phyloP scores from a whole-genome alignment of 2,888 invertebrate genomes.

The Stenodera caucasica region DNA sequence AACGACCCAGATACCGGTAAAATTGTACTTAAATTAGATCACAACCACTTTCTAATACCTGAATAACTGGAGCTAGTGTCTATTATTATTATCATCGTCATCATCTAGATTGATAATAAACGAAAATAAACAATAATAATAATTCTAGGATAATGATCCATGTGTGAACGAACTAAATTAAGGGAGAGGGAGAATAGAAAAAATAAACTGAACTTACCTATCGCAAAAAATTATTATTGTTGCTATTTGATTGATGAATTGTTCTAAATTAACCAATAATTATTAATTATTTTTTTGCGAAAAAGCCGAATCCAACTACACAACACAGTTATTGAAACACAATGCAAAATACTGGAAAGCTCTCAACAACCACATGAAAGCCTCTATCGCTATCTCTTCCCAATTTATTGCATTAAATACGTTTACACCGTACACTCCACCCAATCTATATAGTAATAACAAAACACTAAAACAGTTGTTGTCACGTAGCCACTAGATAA shows the following conservation, averaged over 20 bases:
- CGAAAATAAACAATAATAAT: background rate
- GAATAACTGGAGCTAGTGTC: background rate
- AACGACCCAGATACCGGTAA: background rate
- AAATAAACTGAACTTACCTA: no score
- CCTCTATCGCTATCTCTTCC: background rate
- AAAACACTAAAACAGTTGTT: background rate
- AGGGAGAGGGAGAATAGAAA: no score
- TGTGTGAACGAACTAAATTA: no score
- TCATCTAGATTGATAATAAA: no score
- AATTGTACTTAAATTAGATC: background rate
- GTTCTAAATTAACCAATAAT: no score
- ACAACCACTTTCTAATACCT: background rate
- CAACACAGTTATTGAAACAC: background rate
- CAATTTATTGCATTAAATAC: background rate
- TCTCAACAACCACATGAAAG: background rate
- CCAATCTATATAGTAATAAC: no score
- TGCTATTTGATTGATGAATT: no score
- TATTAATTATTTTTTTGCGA: no score
- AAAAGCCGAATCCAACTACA: background rate
- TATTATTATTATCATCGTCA: no score
- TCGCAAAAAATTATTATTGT: no score
- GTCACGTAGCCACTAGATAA: conserved; percentile 1
- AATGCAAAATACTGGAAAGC: background rate
- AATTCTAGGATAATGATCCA: no score
- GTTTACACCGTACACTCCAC: background rate